Evolutionary conservation across 2,113 vertebrate species (phyloP), one percentile per base, ranked within the genome.

Genomic region (Hassar affinis): DNA sequence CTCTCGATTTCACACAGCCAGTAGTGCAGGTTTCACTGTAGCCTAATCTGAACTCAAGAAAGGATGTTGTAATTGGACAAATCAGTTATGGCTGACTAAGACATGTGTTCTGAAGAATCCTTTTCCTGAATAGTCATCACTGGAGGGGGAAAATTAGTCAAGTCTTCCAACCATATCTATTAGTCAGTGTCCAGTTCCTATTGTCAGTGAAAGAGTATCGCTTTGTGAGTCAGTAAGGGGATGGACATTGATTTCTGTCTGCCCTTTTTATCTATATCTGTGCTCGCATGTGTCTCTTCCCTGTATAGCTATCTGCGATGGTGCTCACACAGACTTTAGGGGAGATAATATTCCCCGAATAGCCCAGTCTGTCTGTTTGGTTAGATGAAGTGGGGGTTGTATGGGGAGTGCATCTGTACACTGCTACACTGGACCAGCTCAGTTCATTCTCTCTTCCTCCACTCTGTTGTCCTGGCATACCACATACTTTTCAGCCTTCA

Each of bases 281-380:
- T 74, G 57, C 49, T 66, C 38, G 69, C 77, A 54, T 90, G 86
- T 91, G 89, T 92, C 87, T 90, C 85, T 74, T 84, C 79, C 80
- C 71, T 35, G 84, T 83, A 80, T 87, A 87, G 85, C 84, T 52
- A 68, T 88, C 64, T 78, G 80, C 87, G 74, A 85, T 85, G 88
- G 88, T 90, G 84, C 89, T 86, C 89, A 88, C 88, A 90, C 89
- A 78, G 64, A 62, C 81, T 87, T 87, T 90, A 85, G 84, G 88
- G 83, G 89, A 90, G 91, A 93, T 93, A 93, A 93, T 91, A 88
- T 91, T 90, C 90, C 91, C 87, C 85, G 88, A 88, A 90, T 93
- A 89, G 86, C 90, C 90, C 88, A 83, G 88, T 89, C 87, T 90
- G 91, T 91, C 92, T 92, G 89, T 89, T 86, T 86, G 89, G 90